Base-by-base conservation (phyloP, 2,113 vertebrate genomes). In the Psilopogon haemacephalus region DNA sequence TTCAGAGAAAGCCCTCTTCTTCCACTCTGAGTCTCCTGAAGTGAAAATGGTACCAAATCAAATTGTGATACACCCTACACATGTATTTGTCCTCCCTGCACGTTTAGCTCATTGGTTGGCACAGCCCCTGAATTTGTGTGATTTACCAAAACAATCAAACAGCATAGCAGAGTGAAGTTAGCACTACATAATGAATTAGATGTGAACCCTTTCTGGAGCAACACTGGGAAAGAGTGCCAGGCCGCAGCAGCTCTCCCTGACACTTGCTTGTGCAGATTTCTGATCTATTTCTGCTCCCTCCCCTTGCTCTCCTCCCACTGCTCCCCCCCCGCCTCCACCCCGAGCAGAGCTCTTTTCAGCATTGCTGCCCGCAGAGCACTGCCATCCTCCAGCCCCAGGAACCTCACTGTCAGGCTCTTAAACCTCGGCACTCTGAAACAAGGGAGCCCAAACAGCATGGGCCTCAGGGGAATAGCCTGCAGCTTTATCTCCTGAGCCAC, bases 401-500 rank as follows among this genome's bases (percentile, higher is more conserved):
- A 1, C 74, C 60, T 80, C 4, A 0, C 27, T 44, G 42, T 7
- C 70, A 82, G 70, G 35, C 65, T 89, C 71, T 63, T 9, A 55
- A 75, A 30, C 35, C 59, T 42, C 72, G 65, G 35, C 19, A 18
- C 50, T 40, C 44, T 19, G 76, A 74, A 90, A 87, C 20, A 71
- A 90, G 82, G 44, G 62, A 96, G 38, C 35, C 73, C 20, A 48
- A 91, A 67, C 33, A 81, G 64, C 46, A 18, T 0, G 0, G 27
- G 37, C 63, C 91, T 26, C 26, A 0, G 13, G 91, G 89, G 89
- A 96, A 73, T 3, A 84, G 88, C 86, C 70, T 67, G 81, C 28
- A 32, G 62, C 65, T 60, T 96, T 96, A 97, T 97, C 97, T 96
- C 78, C 88, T 4, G 65, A 89, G 94, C 89, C 95, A 95, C 55